Percentiles rank a stretch among this genome's conserved stretches.
Conservation (phyloP, 2,888 invertebrate species). For the Muschampia plurimacula region DNA sequence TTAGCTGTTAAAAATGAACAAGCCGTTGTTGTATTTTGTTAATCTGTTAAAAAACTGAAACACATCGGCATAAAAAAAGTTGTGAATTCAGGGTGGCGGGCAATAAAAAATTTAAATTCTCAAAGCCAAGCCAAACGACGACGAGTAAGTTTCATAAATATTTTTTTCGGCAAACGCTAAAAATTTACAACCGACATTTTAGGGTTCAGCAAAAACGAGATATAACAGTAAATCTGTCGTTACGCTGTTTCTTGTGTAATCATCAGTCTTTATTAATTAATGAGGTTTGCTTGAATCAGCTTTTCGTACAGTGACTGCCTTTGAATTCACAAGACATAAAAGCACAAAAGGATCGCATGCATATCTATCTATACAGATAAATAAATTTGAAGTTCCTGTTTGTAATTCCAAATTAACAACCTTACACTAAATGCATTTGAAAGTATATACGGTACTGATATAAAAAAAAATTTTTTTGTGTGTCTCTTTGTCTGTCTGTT, state of each 20-base stretch:
- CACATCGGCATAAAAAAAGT: slow-evolving; percentile 22
- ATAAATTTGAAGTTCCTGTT: too few relatives aligned
- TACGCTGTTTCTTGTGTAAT: slow-evolving; percentile 4
- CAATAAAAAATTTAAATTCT: slow-evolving; percentile 30
- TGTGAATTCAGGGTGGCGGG: slow-evolving; percentile 23
- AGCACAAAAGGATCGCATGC: neutral
- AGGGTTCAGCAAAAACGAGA: slow-evolving; percentile 15
- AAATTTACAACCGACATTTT: slow-evolving; percentile 27
- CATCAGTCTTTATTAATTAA: neutral
- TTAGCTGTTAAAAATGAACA: neutral
- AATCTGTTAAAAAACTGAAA: slow-evolving; percentile 19
- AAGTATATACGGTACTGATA: too few relatives aligned
- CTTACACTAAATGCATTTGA: too few relatives aligned
- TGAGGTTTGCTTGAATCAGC: neutral
- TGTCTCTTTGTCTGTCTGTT: too few relatives aligned
- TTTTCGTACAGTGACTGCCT: neutral
- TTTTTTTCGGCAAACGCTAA: slow-evolving; percentile 22
- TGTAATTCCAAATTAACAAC: too few relatives aligned
- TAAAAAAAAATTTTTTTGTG: too few relatives aligned
- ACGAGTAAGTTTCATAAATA: slow-evolving; percentile 22
- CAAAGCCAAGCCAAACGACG: slow-evolving; percentile 26
- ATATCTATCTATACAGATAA: too few relatives aligned
- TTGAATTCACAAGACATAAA: neutral
- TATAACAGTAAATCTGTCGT: slow-evolving; percentile 6
- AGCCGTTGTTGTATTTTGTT: neutral